Base-by-base conservation (phyloP, 2,797 vertebrate species). In the Sebastes glaucus region DNA sequence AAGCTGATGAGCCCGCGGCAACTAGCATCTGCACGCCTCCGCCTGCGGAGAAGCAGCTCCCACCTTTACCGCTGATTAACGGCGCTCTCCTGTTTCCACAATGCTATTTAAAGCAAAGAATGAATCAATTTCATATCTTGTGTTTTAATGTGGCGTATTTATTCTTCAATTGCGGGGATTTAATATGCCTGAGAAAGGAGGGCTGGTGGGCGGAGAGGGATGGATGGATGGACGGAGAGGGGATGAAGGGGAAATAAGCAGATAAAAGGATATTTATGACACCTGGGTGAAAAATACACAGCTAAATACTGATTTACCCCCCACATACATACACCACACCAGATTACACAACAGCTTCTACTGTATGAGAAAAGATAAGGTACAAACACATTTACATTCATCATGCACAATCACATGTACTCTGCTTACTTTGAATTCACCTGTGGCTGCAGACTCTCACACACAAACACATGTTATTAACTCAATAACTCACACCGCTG, bases 141-240 rank as follows among this genome's bases (percentile, higher is more conserved):
- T 89, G 84, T 92, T 94, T 94, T 92, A 94, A 94, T 94, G 93
- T 86, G 82, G 68, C 79, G 60, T 91, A 87, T 95, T 95, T 93
- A 92, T 93, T 88, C 90, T 81, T 86, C 90, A 83, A 88, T 87
- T 84, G 88, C 27, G 1, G 65, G 79, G 84, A 88, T 91, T 93
- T 93, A 91, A 92, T 90, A 35, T 46, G 38, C 59, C 73, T 49
- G 4, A 30, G 81, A 71, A 80, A 74, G 77, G 57, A 25, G 55
- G 70, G 32, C 22, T 22, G 78, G 68, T 61, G 75, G 81, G 72
- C 7, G 42, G 64, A 46, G 64, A 18, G 3, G 32, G 84, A 73
- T 5, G 71, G 74, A 69, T 42, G 69, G 85, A 65, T 27, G 77
- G 63, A 81, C 14, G 32, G 49, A 35, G 20, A 66, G 46, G 28